Evolutionary conservation across 2,113 vertebrate species (phyloP), one percentile per base, ranked within the genome.

Genomic region (Condylura cristata): DNA sequence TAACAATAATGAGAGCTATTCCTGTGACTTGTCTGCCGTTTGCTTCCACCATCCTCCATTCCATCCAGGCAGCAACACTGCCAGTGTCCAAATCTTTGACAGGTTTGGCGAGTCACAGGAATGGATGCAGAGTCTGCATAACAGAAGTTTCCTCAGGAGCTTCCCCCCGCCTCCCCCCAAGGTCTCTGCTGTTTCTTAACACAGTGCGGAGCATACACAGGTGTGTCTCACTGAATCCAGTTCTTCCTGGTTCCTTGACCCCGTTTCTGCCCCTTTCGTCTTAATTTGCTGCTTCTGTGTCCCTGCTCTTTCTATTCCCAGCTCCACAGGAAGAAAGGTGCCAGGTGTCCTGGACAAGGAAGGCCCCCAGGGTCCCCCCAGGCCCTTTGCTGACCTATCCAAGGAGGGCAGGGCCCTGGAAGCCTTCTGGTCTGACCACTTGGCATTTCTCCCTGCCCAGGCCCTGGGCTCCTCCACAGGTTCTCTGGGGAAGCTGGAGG

Each of bases 401-500:
- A 22, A 56, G 80, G 30, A 86, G 20, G 32, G 3, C 12, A 20
- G 60, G 4, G 24, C 13, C 11, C 12, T 3, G 51, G 66, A 74
- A 34, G 6, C 17, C 41, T 34, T 14, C 66, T 17, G 17, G 20
- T 70, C 44, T 53, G 83, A 44, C 60, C 18, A 61, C 8, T 92
- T 20, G 58, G 87, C 63, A 65, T 1, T 17, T 80, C 74, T 83
- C 30, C 72, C 89, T 79, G 41, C 71, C 79, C 75, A 87, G 92
- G 92, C 84, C 58, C 85, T 41, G 41, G 94, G 71, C 86, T 80
- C 51, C 56, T 90, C 63, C 26, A 39, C 60, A 22, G 32, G 44
- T 56, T 78, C 84, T 71, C 68, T 16, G 48, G 89, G 86, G 91
- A 74, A 80, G 86, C 84, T 88, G 96, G 78, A 83, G 51, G 68